Evolutionary conservation across 2,797 vertebrate species (phyloP), one percentile per base, ranked within the genome.

Genomic region (Sylvilagus floridanus): DNA sequence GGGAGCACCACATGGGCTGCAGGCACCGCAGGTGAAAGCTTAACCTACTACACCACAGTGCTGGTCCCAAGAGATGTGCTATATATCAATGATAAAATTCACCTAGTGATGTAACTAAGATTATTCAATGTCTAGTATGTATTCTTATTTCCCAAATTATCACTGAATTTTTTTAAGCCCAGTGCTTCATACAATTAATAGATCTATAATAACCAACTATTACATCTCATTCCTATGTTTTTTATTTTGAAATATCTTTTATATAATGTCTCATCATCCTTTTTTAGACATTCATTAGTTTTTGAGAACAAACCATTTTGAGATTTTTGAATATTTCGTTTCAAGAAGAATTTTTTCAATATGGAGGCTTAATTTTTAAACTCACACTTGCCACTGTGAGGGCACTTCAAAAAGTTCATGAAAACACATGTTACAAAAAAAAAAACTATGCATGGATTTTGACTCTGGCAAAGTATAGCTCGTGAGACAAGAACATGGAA

Each of bases 241-340:
- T 71, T 93, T 73, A 84, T 85, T 88, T 72, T 93, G 32, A 93
- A 86, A 63, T 84, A 57, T 28, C 28, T 75, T 94, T 94, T 84
- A 71, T 76, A 22, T 65, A 63, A 11, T 81, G 5, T 63, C 2
- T 73, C 24, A 32, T 88, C 26, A 87, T 72, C 4, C 17, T 77
- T 88, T 82, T 77, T 17, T 91, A 85, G 16, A 19, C 24, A 77
- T 77, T 82, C 69, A 35, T 79, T 95, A 7, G 14, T 75, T 84
- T 84, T 76, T 52, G 32, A 89, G 62, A 26, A 10, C 22, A 78
- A 89, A 65, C 8, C 13, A 17, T 77, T 90, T 85, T 54, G 76
- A 78, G 76, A 35, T 73, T 93, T 95, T 63, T 22, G 47, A 83
- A 89, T n/a, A 75, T 93, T 92, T 96, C 50, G 89, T 93, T 89